phyloP scores from a whole-genome alignment of 2,797 vertebrate genomes.

The Tinamus major region DNA sequence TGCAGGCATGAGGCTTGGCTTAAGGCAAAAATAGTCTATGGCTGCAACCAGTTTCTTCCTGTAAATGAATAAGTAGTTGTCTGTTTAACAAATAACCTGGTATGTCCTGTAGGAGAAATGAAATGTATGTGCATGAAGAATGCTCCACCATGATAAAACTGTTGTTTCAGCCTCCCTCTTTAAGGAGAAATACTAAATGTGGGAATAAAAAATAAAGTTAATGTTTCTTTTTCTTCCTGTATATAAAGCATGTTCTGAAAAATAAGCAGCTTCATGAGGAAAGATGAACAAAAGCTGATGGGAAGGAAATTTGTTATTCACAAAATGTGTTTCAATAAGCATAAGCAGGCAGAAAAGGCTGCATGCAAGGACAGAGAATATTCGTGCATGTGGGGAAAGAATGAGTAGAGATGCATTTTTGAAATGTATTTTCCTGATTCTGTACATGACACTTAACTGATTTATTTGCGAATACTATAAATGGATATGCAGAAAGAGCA shows the following conservation, averaged over 20 bases:
- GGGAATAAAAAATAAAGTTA: too few species aligned
- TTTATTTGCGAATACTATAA: fast-evolving
- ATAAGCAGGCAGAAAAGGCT: not conserved
- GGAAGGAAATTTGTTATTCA: not conserved
- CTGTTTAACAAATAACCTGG: not conserved
- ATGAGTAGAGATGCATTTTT: not conserved
- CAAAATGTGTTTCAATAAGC: not conserved
- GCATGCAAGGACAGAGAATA: not conserved
- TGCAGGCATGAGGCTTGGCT: not conserved
- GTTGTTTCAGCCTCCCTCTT: not conserved
- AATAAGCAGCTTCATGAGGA: not conserved
- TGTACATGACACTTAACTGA: not conserved
- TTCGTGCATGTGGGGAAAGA: not conserved
- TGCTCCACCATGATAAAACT: not conserved
- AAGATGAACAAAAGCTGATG: not conserved
- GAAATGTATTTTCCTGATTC: not conserved
- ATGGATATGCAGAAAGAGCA: not conserved
- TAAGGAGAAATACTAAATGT: not conserved
- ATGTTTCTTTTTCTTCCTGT: not conserved
- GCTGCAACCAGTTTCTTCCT: not conserved
- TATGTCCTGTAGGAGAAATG: not conserved
- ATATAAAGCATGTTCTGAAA: not conserved
- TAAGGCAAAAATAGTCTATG: not conserved
- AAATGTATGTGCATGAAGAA: not conserved
- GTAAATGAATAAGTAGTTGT: not conserved